Conservation (phyloP, 2,797 vertebrate genomes). For the Adelosebastes latens region DNA sequence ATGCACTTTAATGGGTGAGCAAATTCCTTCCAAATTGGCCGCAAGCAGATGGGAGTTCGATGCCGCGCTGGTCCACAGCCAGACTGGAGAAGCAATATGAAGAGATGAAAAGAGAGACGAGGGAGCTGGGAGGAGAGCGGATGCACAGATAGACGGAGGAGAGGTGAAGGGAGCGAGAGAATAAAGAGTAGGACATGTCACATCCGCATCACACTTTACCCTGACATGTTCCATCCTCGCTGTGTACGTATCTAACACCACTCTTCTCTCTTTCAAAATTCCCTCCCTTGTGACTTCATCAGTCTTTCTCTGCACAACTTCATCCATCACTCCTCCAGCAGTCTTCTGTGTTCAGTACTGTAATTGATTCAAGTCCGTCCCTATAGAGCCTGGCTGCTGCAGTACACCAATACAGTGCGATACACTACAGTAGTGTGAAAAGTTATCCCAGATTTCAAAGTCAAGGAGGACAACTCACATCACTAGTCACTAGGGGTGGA, state of each 20-base stretch:
- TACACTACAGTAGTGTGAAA: conserved; percentile 25
- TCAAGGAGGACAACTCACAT: not conserved
- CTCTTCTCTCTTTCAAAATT: conserved; percentile 8
- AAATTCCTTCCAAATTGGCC: conserved; percentile 69
- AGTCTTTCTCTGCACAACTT: conserved; percentile 4
- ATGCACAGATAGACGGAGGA: conserved; percentile 10
- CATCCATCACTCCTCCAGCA: conserved; percentile 21
- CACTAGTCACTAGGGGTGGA: not conserved
- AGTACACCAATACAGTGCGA: conserved; percentile 17
- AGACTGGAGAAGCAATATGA: conserved; percentile 26
- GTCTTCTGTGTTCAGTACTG: conserved; percentile 10
- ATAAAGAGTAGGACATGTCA: conserved; percentile 14
- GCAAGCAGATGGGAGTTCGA: conserved; percentile 43
- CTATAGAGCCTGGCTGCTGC: conserved; percentile 40
- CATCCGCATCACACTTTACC: conserved; percentile 5
- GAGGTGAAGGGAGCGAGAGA: conserved; percentile 22
- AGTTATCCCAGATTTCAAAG: not conserved
- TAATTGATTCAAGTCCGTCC: conserved; percentile 38
- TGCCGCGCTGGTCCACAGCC: conserved; percentile 37
- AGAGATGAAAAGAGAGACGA: conserved; percentile 46
- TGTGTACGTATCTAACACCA: not conserved
- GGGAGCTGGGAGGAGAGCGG: conserved; percentile 19
- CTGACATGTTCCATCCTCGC: conserved; percentile 16
- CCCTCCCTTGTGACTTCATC: conserved; percentile 17
- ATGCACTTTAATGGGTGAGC: conserved; percentile 65